These are phyloP conservation scores for Cranoglanis bouderius DNA, from an alignment of 2,113 vertebrate species.

Conservation along the genomic window DNA sequence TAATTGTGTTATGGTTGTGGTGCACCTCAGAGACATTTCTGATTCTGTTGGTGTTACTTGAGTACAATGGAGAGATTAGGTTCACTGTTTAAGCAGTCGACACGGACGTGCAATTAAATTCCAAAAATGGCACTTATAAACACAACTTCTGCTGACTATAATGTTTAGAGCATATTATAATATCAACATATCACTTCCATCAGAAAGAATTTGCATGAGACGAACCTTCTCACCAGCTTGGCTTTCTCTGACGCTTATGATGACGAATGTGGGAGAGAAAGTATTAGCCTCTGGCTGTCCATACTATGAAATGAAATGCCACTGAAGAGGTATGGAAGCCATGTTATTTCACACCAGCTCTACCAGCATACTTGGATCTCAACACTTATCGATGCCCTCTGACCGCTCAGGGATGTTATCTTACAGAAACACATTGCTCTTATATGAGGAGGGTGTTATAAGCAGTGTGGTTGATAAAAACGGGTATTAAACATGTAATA, in stretches of 20 bases:
- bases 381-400: constrained; percentile 4
- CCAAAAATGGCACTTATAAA: neutral
- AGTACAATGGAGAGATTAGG: constrained; percentile 11
- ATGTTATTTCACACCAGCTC: neutral
- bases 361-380: neutral
- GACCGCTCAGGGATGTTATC: neutral
- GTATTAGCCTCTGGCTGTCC: no score
- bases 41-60: neutral
- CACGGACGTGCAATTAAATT: neutral
- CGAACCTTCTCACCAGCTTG: neutral
- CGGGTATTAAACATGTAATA: neutral
- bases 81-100: constrained; percentile 24
- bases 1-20: neutral
- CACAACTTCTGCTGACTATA: neutral
- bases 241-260: neutral
- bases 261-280: neutral
- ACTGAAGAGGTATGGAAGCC: neutral
- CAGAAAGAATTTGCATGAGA: neutral
- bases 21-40: neutral
- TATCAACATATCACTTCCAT: neutral
- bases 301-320: neutral
- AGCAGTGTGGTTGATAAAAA: neutral
- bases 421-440: neutral
- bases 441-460: neutral
- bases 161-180: neutral